Base-by-base conservation (phyloP, 2,888 invertebrate genomes). In the Chrysomela aeneicollis region DNA sequence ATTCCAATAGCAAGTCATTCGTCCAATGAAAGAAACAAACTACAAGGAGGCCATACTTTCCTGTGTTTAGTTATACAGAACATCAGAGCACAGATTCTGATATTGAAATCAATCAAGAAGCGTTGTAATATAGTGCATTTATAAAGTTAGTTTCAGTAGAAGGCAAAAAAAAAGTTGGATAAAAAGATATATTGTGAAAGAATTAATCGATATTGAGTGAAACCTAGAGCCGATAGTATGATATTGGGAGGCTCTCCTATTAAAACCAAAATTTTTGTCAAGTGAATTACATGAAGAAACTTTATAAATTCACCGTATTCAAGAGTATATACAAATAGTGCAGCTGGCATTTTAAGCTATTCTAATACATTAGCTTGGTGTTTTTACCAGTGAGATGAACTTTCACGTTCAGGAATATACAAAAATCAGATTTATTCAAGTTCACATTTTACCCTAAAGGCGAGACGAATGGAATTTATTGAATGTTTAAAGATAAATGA, bases 331-430 rank as follows among this genome's bases (percentile, higher is more conserved):
- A 69, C 63, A 69, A 63, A 64, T 69, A 76, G 77, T 78, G 77
- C 77, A 74, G 78, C 78, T 78, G 79, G 78, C 77, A 74, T 71
- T 75, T 75, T 76, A 77, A 76, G 78, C 78, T 78, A 78, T 75
- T 76, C 77, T 79, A 79, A 74, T 76, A 68, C 76, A 73, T 77
- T 77, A 80, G 77, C 76, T 81, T 81, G 81, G 80, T 81, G 81
- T 79, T 81, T 78, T 76, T 80, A 81, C 80, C 81, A 81, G 81
- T 81, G 81, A 80, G 79, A 77, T 75, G 74, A 75, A 75, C 74
- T 73, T 70, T 69, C 70, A 67, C 74, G 77, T 78, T 78, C 77
- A 76, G 76, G 73, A 75, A 77, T 78, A 78, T 77, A 78, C 76
- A 78, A 64, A n/a, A 64, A 70, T 53, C 18, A 26, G n/a, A 53